Evolutionary conservation across 2,888 invertebrate genomes (phyloP), one percentile per base, ranked within the genome.

Genomic region (Rhagophthalmus giganteus): DNA sequence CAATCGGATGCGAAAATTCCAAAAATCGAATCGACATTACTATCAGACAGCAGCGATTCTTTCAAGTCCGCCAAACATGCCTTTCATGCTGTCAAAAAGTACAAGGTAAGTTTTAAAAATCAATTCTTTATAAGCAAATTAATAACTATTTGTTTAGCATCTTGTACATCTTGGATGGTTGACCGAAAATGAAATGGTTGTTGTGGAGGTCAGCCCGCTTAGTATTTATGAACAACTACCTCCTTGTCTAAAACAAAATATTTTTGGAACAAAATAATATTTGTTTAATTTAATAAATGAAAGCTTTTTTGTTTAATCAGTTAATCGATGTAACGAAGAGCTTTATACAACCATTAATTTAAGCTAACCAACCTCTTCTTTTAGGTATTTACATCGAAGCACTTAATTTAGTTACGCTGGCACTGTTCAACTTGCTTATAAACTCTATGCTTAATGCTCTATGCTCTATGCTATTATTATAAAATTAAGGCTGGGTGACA

Each of bases 161-260:
- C 74, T 92, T 61, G 82, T 87, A 4, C 83, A 86, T 58, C 78
- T 90, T 55, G 83, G 83, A 53, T 85, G 86, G 79, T 64, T 92
- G 7, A 78, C 78, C 20, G 71, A 79, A 1, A 81, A 85, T 52
- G 90, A 90, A 75, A 77, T 92, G 61, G 84, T 93, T 2, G 82
- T 85, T 1, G 80, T 94, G 15, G 90, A 92, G 73, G 80, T 89
- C 1, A 83, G 85, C 63, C 88, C 89, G 0, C 76, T 83, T 34
- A 80, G 83, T 46, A 78, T 93, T 28, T 75, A 84, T 4, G 82
- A 86, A 35, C 81, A 86, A 61, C 74, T 93, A 44, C 92, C 92
- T 7, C 82, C 86, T 3, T 81, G 85, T 2, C 77, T 88, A 40
- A 79, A 78, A 60, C 80, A 82, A 71, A 86, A 86, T 68, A 80